Base-by-base conservation (phyloP, 2,888 invertebrate species). In the Rhamphomyia laevipes region DNA sequence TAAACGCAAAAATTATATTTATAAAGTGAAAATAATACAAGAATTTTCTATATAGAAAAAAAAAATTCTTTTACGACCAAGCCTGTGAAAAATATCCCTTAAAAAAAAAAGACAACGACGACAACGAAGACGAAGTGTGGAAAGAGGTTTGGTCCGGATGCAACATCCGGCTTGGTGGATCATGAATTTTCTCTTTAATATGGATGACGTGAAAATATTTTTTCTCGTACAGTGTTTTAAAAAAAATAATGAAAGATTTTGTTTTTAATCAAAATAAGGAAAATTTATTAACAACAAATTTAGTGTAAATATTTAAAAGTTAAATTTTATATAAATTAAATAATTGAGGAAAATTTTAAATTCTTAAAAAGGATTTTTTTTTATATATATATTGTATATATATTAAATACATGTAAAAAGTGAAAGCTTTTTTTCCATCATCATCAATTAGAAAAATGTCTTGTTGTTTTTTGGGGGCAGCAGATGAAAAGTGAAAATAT, bases 121-220 rank as follows among this genome's bases (percentile, higher is more conserved):
- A 23, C n/a, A 21, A 33, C 23, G 21, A 38, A 35, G 47, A n/a
- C 9, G 38, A 37, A 41, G 43, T 38, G 35, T 16, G 2, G 16
- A 16, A 21, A 41, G 40, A 46, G 37, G 43, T 37, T 15, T 30
- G 40, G 31, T 23, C 33, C 16, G 31, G 43, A 30, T 35, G 41
- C 16, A 48, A 42, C 42, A 42, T 42, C 42, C 42, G 42, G 42
- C 42, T 42, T 42, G 42, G 42, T 42, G 15, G 42, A 15, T 21
- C 27, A 42, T 27, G 13, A 17, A 16, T 37, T 15, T 37, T 9
- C 9, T 37, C 37, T 37, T 37, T 37, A 37, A 23, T 42, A 27
- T 42, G 42, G 21, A 23, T 42, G 21, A 21, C 21, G 42, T 42
- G 42, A 42, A 42, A 23, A 21, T 42, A 21, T 42, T 42, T 27